These are phyloP conservation scores for Calonectris borealis DNA, from an alignment of 2,113 vertebrate genomes.

Conservation along the genomic window DNA sequence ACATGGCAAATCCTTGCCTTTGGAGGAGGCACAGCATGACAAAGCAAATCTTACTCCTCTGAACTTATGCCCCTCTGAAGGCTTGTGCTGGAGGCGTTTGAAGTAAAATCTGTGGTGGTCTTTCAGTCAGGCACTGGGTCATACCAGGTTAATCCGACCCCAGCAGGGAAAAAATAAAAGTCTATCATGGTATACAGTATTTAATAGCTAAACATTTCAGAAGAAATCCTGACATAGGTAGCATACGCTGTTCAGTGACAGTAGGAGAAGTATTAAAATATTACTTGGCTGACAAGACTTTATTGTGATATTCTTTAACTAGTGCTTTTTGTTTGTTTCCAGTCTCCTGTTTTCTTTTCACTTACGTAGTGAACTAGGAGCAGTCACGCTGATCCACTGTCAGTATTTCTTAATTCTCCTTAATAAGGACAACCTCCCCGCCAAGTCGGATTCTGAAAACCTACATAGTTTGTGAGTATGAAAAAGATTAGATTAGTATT, in stretches of 20 bases:
- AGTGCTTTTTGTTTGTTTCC: not conserved
- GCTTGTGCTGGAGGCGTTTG: not conserved
- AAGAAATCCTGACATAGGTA: not conserved
- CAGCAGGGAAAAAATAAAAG: not conserved
- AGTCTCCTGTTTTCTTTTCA: not conserved
- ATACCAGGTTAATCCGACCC: not conserved
- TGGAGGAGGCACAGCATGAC: not conserved
- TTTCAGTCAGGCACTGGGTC: not conserved
- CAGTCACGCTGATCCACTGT: not conserved
- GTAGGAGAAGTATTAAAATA: not conserved
- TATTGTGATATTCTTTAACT: not conserved
- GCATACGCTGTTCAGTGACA: not conserved
- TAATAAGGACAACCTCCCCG: not conserved
- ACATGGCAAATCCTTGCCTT: not conserved
- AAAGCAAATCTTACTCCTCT: not conserved
- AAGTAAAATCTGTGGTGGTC: not conserved
- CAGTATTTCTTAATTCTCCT: not conserved
- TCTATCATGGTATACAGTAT: not conserved
- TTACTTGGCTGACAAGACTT: not conserved
- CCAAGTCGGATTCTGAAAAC: not conserved
- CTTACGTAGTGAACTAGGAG: not conserved
- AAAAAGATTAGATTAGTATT: not conserved
- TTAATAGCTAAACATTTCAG: not conserved
- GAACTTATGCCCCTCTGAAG: not conserved
- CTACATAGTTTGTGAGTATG: not conserved